phyloP scores from a whole-genome alignment of 2,888 invertebrate species.

The Alloplasta piceator region DNA sequence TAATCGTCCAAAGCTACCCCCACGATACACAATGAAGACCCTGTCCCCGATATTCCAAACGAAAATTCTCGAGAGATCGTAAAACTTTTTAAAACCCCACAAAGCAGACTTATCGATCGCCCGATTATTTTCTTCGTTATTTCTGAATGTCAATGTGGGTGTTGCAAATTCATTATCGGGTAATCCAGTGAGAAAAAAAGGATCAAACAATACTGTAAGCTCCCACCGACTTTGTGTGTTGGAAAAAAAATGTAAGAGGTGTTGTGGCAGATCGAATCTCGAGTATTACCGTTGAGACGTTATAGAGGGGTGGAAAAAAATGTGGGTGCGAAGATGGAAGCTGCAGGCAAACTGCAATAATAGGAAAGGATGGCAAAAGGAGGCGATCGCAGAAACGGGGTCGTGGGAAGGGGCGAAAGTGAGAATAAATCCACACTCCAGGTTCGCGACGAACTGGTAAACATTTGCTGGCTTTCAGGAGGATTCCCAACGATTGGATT shows the following conservation, averaged over 20 bases:
- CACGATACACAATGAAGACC: no score
- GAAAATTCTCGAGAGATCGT: no score
- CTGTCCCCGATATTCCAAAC: no score
- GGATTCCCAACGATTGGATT: constrained; percentile 12
- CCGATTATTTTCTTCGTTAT: no score
- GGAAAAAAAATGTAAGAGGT: constrained; percentile 4
- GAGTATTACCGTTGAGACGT: constrained; percentile 16
- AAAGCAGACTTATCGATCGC: no score
- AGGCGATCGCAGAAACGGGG: constrained; percentile 2
- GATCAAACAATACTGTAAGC: not conserved
- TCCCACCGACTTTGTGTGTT: not conserved
- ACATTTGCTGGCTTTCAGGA: constrained; percentile 31
- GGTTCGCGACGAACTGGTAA: constrained; percentile 32
- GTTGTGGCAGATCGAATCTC: constrained; percentile 16
- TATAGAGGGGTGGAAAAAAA: not conserved
- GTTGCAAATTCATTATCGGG: not conserved
- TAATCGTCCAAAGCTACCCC: no score
- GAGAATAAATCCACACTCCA: constrained; percentile 46
- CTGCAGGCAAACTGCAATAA: constrained; percentile 13
- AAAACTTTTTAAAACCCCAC: no score
- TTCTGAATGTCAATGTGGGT: no score
- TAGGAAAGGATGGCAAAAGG: constrained; percentile 11
- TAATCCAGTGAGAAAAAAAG: not conserved
- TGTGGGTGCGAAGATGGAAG: not conserved
- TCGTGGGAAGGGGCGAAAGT: constrained; percentile 17